Evolutionary conservation across 2,888 invertebrate genomes (phyloP).

Genomic region (Platycheirus albimanus): DNA sequence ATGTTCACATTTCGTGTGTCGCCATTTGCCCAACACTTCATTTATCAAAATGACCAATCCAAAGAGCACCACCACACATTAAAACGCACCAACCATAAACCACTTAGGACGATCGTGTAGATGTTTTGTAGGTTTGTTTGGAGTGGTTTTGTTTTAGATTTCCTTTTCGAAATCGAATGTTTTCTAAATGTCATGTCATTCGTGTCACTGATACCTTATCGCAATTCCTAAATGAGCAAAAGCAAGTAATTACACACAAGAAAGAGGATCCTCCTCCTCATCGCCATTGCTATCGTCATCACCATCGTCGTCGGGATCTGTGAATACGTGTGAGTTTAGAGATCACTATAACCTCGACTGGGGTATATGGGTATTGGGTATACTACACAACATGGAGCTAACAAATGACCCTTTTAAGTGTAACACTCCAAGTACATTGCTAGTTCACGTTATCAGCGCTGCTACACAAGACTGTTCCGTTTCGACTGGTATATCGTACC

Average conservation of each 20-base stretch:
- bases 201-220: slow-evolving; percentile 71
- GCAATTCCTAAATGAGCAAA: slow-evolving; percentile 68
- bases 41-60: slow-evolving; percentile 68
- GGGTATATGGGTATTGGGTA: too few relatives aligned
- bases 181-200: slow-evolving; percentile 71
- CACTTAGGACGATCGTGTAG: slow-evolving; percentile 57
- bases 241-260: slow-evolving; percentile 62
- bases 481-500: background rate
- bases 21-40: slow-evolving; percentile 62
- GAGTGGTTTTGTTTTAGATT: slow-evolving; percentile 20
- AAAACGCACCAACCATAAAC: slow-evolving; percentile 51
- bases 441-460: slow-evolving; percentile 62
- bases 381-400: slow-evolving; percentile 21
- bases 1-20: slow-evolving; percentile 66
- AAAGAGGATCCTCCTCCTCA: slow-evolving; percentile 47
- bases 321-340: slow-evolving; percentile 46
- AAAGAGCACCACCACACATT: slow-evolving; percentile 43
- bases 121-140: slow-evolving; percentile 20
- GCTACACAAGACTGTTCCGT: slow-evolving; percentile 21
- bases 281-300: background rate
- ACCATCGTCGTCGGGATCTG: slow-evolving; percentile 24
- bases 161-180: slow-evolving; percentile 59
- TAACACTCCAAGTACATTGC: slow-evolving; percentile 71
- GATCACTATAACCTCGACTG: slow-evolving; percentile 27
- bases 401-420: slow-evolving; percentile 74